Conservation (phyloP, 2,888 invertebrate genomes). For the Xanthia togata region DNA sequence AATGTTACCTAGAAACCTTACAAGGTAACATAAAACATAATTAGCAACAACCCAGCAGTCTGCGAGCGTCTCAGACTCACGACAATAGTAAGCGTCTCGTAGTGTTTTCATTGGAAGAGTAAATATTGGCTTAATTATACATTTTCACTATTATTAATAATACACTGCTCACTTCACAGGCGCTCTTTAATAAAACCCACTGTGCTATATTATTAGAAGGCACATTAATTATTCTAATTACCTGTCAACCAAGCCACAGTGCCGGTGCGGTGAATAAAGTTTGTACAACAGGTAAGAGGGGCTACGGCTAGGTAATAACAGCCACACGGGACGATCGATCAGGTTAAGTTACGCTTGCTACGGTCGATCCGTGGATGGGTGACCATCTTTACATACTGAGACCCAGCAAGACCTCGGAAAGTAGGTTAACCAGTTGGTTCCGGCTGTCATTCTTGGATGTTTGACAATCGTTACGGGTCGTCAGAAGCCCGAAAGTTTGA, state of each 20-base stretch:
- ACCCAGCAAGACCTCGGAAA: too few species aligned
- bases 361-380: too few species aligned
- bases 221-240: conserved; percentile 69
- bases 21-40: conserved; percentile 33
- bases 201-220: conserved; percentile 67
- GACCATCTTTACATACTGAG: too few species aligned
- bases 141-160: conserved; percentile 64
- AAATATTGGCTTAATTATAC: conserved; percentile 60
- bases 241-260: conserved; percentile 62
- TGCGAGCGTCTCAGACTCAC: neutral
- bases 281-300: neutral
- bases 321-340: too few species aligned
- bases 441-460: too few species aligned
- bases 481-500: too few species aligned
- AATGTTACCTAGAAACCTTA: neutral
- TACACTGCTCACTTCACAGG: conserved; percentile 56
- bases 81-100: conserved; percentile 26
- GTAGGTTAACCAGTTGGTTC: too few species aligned
- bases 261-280: conserved; percentile 42
- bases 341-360: too few species aligned
- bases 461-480: too few species aligned
- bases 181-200: conserved; percentile 66
- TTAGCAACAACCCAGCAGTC: conserved; percentile 21
- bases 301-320: too few species aligned
- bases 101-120: conserved; percentile 45